Evolutionary conservation across 2,797 vertebrate genomes (phyloP).

Genomic region (Synaphobranchus kaupii): DNA sequence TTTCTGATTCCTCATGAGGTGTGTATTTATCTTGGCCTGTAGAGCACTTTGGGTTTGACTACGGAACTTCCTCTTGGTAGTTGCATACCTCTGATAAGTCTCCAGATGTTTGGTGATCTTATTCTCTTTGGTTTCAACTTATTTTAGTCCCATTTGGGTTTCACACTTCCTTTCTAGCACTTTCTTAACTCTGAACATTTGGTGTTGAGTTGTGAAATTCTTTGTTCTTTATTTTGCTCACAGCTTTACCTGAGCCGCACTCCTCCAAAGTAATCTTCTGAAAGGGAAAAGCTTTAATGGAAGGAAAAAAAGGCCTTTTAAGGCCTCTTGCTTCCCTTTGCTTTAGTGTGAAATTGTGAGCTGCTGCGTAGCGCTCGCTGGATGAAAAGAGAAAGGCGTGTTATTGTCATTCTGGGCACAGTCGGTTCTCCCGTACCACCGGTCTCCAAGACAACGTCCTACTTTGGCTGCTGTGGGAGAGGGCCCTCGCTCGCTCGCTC

Average conservation of each 20-base stretch:
- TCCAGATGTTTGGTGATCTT: background rate
- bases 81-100: background rate
- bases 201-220: background rate
- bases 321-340: background rate
- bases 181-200: background rate
- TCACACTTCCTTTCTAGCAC: background rate
- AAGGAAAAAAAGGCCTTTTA: background rate
- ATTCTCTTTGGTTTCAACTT: background rate
- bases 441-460: slow-evolving; percentile 71
- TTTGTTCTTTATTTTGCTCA: background rate
- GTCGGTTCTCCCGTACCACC: slow-evolving; percentile 51
- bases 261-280: background rate
- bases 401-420: slow-evolving; percentile 57
- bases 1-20: background rate
- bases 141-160: background rate
- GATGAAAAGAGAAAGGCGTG: slow-evolving; percentile 34
- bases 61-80: background rate
- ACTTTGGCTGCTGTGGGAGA: slow-evolving; percentile 53
- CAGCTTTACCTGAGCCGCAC: background rate
- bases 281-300: background rate
- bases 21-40: background rate
- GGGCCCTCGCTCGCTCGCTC: background rate
- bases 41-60: background rate
- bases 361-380: background rate
- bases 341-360: slow-evolving; percentile 14